These are phyloP conservation scores for Periophthalmodon schlosseri DNA, from an alignment of 2,113 vertebrate species.

Conservation along the genomic window DNA sequence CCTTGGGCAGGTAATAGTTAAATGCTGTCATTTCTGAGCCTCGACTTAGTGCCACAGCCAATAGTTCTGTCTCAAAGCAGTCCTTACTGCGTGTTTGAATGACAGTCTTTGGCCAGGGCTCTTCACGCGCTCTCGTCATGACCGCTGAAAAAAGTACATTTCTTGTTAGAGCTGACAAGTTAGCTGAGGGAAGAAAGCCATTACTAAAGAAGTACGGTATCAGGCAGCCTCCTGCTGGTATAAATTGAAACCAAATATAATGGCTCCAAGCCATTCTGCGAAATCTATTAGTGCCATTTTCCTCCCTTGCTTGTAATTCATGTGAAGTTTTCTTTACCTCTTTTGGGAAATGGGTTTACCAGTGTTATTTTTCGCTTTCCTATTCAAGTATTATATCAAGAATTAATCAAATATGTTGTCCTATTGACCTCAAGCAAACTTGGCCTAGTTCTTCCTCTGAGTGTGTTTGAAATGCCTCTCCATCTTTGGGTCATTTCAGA, in stretches of 20 bases:
- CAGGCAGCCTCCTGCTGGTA: slow-evolving; percentile 62
- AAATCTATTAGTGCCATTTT: slow-evolving; percentile 59
- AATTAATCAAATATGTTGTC: slow-evolving; percentile 19
- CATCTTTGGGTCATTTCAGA: slow-evolving; percentile 43
- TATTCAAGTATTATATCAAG: slow-evolving; percentile 17
- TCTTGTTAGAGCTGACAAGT: slow-evolving; percentile 69
- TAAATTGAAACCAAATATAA: slow-evolving; percentile 72
- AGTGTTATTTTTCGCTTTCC: slow-evolving; percentile 15
- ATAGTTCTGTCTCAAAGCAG: slow-evolving; percentile 49
- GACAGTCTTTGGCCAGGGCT: slow-evolving; percentile 55
- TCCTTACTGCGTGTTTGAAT: slow-evolving; percentile 51
- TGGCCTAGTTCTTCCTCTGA: slow-evolving; percentile 24
- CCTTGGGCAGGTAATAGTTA: slow-evolving; percentile 47
- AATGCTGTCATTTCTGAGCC: slow-evolving; percentile 63
- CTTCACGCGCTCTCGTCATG: slow-evolving; percentile 41
- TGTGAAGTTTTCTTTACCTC: slow-evolving; percentile 46
- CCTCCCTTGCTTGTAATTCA: slow-evolving; percentile 43
- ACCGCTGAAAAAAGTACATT: slow-evolving; percentile 57
- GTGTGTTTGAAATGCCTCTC: slow-evolving; percentile 30
- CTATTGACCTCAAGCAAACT: slow-evolving; percentile 5
- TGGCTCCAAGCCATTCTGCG: slow-evolving; percentile 60
- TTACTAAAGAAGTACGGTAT: slow-evolving; percentile 66
- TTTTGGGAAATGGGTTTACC: slow-evolving; percentile 26
- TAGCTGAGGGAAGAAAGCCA: slow-evolving; percentile 62
- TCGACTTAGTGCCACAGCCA: slow-evolving; percentile 48